A percentile compares a stretch with the other conserved stretches of the same genome.
Conservation (phyloP, 2,113 vertebrate species). For the Emydura subglobosa region DNA sequence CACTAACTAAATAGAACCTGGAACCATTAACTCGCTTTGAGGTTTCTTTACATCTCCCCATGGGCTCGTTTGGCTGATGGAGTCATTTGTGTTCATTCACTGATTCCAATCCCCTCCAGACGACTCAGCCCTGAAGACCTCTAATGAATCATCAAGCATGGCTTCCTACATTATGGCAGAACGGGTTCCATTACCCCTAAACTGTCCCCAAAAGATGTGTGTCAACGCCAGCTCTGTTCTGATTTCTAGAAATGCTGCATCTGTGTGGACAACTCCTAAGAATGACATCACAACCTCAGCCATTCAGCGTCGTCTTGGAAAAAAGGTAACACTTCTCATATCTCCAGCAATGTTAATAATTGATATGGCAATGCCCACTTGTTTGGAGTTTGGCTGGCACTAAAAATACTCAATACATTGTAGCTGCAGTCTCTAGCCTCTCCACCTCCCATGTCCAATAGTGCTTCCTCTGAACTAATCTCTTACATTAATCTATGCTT, state of each 20-base stretch:
- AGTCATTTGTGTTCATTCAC: not conserved
- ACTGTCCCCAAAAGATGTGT: not conserved
- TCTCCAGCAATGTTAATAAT: not conserved
- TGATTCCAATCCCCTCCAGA: not conserved
- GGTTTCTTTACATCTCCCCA: not conserved
- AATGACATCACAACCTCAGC: not conserved
- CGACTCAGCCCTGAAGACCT: not conserved
- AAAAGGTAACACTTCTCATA: not conserved
- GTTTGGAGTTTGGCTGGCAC: not conserved
- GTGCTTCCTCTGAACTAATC: not conserved
- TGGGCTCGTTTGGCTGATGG: not conserved
- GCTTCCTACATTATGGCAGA: not conserved
- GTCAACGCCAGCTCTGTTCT: not conserved
- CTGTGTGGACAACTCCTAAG: not conserved
- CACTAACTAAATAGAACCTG: not conserved
- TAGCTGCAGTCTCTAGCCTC: not conserved
- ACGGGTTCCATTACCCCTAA: not conserved
- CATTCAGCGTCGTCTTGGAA: not conserved
- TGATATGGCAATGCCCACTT: not conserved
- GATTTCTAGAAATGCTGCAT: not conserved
- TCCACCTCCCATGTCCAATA: not conserved
- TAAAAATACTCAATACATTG: not conserved
- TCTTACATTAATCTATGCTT: not conserved
- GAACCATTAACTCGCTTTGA: not conserved
- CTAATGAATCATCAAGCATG: accelerated